phyloP scores from a whole-genome alignment of 2,888 invertebrate genomes.

The Dugesia japonica region DNA sequence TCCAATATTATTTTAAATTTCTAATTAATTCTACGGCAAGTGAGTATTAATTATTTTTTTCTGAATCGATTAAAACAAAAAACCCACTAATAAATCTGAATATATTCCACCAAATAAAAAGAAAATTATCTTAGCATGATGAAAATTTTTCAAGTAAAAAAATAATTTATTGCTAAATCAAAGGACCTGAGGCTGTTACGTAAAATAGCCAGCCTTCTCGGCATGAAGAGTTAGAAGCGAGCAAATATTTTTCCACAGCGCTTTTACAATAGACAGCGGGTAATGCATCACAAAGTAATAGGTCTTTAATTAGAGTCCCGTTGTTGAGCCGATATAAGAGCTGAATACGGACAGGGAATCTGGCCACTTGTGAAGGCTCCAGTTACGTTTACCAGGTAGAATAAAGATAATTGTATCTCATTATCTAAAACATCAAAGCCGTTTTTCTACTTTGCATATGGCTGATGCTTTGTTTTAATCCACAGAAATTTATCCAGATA shows the following conservation, averaged over 20 bases:
- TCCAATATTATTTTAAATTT: not conserved
- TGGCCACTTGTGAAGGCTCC: slow-evolving; percentile 20
- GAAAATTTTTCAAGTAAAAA: slow-evolving; percentile 9
- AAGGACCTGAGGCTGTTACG: slow-evolving; percentile 16
- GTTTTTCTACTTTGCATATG: slow-evolving; percentile 20
- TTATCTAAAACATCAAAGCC: slow-evolving; percentile 20
- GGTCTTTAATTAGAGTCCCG: slow-evolving; percentile 20
- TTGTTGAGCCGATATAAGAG: slow-evolving; percentile 20
- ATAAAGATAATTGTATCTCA: slow-evolving; percentile 15
- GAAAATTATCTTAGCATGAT: not conserved
- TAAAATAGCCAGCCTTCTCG: slow-evolving; percentile 16
- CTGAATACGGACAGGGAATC: slow-evolving; percentile 16
- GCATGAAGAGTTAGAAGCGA: slow-evolving; percentile 8
- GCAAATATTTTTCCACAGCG: slow-evolving; percentile 10
- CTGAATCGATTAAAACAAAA: slow-evolving; percentile 14
- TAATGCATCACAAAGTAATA: slow-evolving; percentile 20
- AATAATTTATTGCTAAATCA: not conserved
- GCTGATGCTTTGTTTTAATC: slow-evolving; percentile 15
- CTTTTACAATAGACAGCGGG: slow-evolving; percentile 20
- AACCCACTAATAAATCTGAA: slow-evolving; percentile 3
- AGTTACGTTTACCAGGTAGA: slow-evolving; percentile 20
- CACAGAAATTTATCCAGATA: slow-evolving; percentile 11
- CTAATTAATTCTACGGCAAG: slow-evolving; percentile 11
- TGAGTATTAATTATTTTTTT: slow-evolving; percentile 13
- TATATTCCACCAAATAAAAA: slow-evolving; percentile 2